Base-by-base conservation (phyloP, 2,113 vertebrate genomes). In the Takifugu bimaculatus region DNA sequence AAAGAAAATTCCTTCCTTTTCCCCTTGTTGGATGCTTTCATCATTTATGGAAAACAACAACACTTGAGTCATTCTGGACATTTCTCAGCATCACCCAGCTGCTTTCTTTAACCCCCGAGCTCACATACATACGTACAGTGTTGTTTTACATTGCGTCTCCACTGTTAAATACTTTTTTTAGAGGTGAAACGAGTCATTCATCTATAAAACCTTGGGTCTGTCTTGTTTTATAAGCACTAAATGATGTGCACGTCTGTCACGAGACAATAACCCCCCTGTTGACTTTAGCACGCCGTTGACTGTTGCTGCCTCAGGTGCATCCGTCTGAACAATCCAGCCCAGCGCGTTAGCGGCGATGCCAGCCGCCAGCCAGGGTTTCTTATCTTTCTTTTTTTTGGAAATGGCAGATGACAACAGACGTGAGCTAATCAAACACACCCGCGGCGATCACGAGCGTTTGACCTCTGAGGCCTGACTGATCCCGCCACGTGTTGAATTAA, bases 241-340 rank as follows among this genome's bases (percentile, higher is more conserved):
- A 39, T 1, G 7, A 39, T 11, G 35, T 39, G 35, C 7, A 39
- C 5, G 43, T 45, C 43, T 45, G 44, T n/a, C 57, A 27, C 13
- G 27, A 70, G 45, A 35, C 6, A 57, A 68, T 14, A 13, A 59
- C 50, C 54, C 47, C 20, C 2, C 27, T 2, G 68, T 72, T 66
- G 35, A 20, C 53, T 60, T 69, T 35, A 54, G 52, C 14, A 57
- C 26, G 29, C 52, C 12, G 25, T 44, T 57, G 80, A 74, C 87
- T 77, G 86, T 87, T 81, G 53, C 35, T 63, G 82, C 86, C 84
- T 82, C 67, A 52, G 80, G 88, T 67, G 42, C 14, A 78, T 77
- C 70, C 4, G 29, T 29, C 72, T 63, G 25, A 75, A 66, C 58
- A 65, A 82, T 69, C 84, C 60, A 28, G 86, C 83, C 54, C 26